Conservation (phyloP, 2,888 invertebrate genomes). For the Lycia hirtaria region DNA sequence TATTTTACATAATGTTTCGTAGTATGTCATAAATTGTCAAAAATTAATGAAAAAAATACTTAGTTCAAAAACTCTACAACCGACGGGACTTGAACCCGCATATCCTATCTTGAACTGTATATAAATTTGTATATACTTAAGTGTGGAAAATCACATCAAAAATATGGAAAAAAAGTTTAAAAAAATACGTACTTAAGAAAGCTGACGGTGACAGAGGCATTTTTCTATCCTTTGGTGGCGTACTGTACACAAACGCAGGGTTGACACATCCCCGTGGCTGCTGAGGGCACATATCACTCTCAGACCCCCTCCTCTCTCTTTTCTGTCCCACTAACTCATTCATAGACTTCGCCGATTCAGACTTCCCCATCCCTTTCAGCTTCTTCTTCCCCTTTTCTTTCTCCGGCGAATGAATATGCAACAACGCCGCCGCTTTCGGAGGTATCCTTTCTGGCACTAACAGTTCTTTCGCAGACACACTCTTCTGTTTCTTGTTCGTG, state of each 20-base stretch:
- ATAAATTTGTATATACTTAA: too few species aligned
- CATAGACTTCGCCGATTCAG: constrained; percentile 73
- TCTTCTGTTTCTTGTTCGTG: constrained; percentile 77
- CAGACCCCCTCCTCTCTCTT: constrained; percentile 75
- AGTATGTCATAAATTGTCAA: too few species aligned
- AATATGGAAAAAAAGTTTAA: background rate
- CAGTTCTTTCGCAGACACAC: constrained; percentile 74
- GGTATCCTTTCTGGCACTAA: constrained; percentile 82
- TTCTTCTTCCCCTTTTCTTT: constrained; percentile 70
- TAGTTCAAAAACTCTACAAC: too few species aligned
- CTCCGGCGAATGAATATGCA: constrained; percentile 84
- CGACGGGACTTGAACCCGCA: too few species aligned
- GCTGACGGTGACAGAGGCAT: constrained; percentile 75
- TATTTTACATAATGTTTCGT: too few species aligned
- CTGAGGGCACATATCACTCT: constrained; percentile 71
- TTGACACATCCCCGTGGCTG: constrained; percentile 73
- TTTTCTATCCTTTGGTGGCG: constrained; percentile 80
- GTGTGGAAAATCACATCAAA: background rate
- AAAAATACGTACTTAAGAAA: constrained; percentile 74
- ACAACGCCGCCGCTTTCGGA: constrained; percentile 86
- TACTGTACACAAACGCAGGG: constrained; percentile 80
- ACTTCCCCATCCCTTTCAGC: constrained; percentile 71
- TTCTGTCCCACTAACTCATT: constrained; percentile 60
- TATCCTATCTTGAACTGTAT: too few species aligned
- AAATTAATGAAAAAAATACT: too few species aligned